Evolutionary conservation across 2,888 invertebrate genomes (phyloP), one percentile per base, ranked within the genome.

Genomic region (Diarsia dahlii): DNA sequence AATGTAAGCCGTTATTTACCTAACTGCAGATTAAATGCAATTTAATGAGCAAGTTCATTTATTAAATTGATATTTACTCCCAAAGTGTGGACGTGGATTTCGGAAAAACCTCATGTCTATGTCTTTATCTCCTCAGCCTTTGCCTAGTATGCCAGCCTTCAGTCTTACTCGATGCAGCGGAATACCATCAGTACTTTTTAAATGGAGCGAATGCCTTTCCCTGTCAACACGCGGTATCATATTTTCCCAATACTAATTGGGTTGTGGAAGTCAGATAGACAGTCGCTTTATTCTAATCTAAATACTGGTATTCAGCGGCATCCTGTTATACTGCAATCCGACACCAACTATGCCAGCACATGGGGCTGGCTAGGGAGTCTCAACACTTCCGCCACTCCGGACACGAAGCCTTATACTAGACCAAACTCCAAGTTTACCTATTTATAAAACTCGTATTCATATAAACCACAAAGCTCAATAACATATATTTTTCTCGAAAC

Each of bases 401-500:
- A 48, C 15, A 4, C 23, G 20, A 48, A 46, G 46, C 20, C 48
- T n/a, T 52, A 28, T 28, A 69, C 28, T 28, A 69, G 50, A 34
- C n/a, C 28, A 18, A 75, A 75, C 15, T 13, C 12, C 4, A 28
- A 50, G 3, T 15, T 56, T 50, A 28, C 28, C 28, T 28, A 56
- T 69, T 54, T n/a, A 48, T 13, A 45, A n/a, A 45, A 46, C 56
- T 23, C 9, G 0, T 2, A 52, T 46, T 46, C 34, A 46, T 39
- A 39, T 10, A 48, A 66, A 54, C 58, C 56, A 60, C 52, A 76
- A 70, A 54, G 54, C 65, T 74, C 23, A 70, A 71, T 73, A 82
- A 56, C 45, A 80, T 74, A 63, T 34, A 71, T 60, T 74, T 71
- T 78, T 78, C 77, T 28, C 63, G 54, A 69, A 74, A 71, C 34